Percentiles rank a stretch among this genome's conserved stretches.
phyloP scores from a whole-genome alignment of 1,140 invertebrate genomes.

The Rhyzopertha dominica region DNA sequence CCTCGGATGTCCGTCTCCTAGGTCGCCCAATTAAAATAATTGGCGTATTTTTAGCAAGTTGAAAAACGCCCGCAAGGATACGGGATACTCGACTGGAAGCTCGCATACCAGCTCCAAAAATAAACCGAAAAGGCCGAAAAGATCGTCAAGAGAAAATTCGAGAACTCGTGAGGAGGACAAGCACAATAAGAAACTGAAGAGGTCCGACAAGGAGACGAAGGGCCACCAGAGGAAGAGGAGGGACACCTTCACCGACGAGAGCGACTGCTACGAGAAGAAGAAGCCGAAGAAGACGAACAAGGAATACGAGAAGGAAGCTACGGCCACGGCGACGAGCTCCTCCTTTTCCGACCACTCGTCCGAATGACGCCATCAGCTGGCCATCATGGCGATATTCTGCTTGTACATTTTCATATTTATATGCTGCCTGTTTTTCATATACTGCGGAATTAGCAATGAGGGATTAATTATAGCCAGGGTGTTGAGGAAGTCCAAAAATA shows the following conservation, averaged over 20 bases:
- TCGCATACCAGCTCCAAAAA: constrained; percentile 48
- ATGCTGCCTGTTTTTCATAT: constrained; percentile 52
- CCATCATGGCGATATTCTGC: constrained; percentile 52
- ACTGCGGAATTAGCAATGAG: constrained; percentile 51
- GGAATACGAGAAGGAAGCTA: constrained; percentile 25
- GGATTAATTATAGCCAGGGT: constrained; percentile 46
- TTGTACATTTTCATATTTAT: constrained; percentile 54
- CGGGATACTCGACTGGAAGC: constrained; percentile 60
- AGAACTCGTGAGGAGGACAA: constrained; percentile 20
- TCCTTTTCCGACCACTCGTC: constrained; percentile 39
- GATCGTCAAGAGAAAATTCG: constrained; percentile 7
- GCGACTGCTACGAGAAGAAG: constrained; percentile 26
- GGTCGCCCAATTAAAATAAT: not conserved
- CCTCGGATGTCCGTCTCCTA: no score
- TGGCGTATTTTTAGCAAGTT: constrained; percentile 26
- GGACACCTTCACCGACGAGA: constrained; percentile 32
- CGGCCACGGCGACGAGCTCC: constrained; percentile 36
- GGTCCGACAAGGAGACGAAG: constrained; percentile 28
- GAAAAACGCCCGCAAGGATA: constrained; percentile 52
- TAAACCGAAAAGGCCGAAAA: constrained; percentile 27
- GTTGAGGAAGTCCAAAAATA: constrained; percentile 27
- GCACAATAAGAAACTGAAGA: constrained; percentile 37
- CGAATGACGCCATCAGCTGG: constrained; percentile 55
- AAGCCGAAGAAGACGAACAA: constrained; percentile 24
- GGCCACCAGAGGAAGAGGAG: constrained; percentile 21